These are phyloP conservation scores for Pardalotus punctatus DNA, from an alignment of 2,113 vertebrate genomes.

Conservation along the genomic window DNA sequence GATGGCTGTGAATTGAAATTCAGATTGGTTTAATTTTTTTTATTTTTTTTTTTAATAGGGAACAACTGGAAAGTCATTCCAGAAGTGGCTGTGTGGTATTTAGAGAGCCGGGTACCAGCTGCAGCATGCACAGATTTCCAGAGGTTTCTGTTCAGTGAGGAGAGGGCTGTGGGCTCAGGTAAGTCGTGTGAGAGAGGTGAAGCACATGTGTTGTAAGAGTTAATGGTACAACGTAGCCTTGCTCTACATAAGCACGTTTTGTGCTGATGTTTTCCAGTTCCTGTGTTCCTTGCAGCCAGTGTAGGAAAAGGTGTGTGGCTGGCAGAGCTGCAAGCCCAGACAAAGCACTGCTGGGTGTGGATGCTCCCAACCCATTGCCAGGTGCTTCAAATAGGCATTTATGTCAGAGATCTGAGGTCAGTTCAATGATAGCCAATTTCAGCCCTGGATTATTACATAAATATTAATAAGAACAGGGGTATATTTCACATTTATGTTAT, in stretches of 20 bases:
- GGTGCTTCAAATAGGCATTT: conserved; percentile 54
- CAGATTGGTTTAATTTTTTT: neutral
- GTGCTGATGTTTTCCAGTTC: conserved; percentile 43
- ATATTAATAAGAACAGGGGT: conserved; percentile 16
- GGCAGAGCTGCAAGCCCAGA: conserved; percentile 32
- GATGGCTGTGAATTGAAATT: neutral
- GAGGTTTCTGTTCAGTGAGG: neutral
- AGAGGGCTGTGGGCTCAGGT: neutral
- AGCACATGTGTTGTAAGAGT: conserved; percentile 21
- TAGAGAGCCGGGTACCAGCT: neutral
- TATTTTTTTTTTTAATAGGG: neutral
- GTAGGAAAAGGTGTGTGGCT: conserved; percentile 36
- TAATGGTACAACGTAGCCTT: neutral
- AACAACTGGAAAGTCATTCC: neutral
- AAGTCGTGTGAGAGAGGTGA: conserved; percentile 14
- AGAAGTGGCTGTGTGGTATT: neutral
- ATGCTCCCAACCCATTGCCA: conserved; percentile 44
- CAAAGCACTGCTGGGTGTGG: conserved; percentile 42
- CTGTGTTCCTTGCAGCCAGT: neutral
- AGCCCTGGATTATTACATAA: neutral
- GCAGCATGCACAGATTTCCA: neutral
- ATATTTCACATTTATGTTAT: neutral
- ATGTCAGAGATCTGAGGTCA: conserved; percentile 64
- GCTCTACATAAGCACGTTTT: conserved; percentile 42
- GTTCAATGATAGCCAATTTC: conserved; percentile 12